Evolutionary conservation across 2,113 vertebrate species (phyloP).

Genomic region (Chrysochloris asiatica): DNA sequence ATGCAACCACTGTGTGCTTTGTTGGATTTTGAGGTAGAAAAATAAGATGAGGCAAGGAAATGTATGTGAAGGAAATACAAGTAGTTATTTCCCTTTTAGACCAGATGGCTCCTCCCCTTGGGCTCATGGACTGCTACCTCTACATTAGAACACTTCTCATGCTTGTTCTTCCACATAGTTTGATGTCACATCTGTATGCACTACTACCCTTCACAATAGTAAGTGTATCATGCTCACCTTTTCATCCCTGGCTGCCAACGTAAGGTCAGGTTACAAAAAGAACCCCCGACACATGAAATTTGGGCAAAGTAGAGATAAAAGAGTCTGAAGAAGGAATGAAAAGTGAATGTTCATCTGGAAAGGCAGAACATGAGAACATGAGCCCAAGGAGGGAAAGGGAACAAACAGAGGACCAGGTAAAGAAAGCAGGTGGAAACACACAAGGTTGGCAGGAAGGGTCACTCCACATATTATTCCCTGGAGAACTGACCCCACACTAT

Average conservation of each 20-base stretch:
- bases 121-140: no score
- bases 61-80: no score
- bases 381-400: not conserved
- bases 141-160: no score
- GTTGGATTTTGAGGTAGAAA: not conserved
- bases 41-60: no score
- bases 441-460: not conserved
- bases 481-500: accelerated
- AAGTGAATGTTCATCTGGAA: not conserved
- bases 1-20: not conserved
- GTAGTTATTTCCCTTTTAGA: no score
- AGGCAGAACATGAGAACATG: accelerated
- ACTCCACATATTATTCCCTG: not conserved
- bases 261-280: not conserved
- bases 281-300: not conserved
- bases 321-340: not conserved
- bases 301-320: not conserved
- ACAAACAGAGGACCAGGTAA: not conserved
- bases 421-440: not conserved
- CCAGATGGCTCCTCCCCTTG: no score
- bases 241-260: not conserved
- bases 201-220: not conserved
- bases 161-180: not conserved
- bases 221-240: not conserved
- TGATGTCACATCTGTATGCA: not conserved